Base-by-base conservation (phyloP, 2,888 invertebrate species). In the Bombylius major region DNA sequence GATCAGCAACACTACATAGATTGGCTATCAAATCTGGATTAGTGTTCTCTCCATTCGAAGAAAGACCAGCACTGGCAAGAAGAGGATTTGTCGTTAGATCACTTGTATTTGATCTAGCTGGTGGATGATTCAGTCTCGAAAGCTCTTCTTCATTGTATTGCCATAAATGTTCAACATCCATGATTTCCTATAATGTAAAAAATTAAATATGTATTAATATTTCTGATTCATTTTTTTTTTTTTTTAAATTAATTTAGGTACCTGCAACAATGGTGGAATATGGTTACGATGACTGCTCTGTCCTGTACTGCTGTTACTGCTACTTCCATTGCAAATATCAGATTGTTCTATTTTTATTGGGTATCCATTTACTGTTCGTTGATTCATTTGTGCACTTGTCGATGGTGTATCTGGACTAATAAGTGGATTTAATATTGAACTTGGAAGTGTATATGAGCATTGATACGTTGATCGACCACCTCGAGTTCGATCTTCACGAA, bases 401-500 rank as follows among this genome's bases (percentile, higher is more conserved):
- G 14, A 45, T 14, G n/a, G n/a, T 5, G 47, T 14, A 59, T 79
- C 79, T 53, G 70, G 75, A 65, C 75, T 79, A 60, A 69, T 73
- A 58, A 73, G 70, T 62, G 72, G 75, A 62, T 71, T 71, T 59
- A 80, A 81, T 64, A 82, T 83, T 50, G 79, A 81, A 63, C 79
- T 83, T 39, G 93, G 93, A 61, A 94, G 75, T 23, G 92, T 88
- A 71, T 93, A 94, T 53, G 92, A 92, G 69, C 93, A 94, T 71
- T 94, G 94, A 73, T 97, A 97, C 32, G 95, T 95, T 57, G 95
- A 95, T 49, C 97, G 82, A 0, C 97, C 97, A 56, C 97, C 97
- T 52, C 97, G 79, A 0, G 96, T 96, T 53, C 97, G 78, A 74
- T 97, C 96, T 69, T 94, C 94, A 58, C 97, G 78, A 58, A 97